Percentiles rank a stretch among this genome's conserved stretches.
Evolutionary conservation across 2,888 invertebrate species (phyloP).

Genomic region (Drosophila borealis): DNA sequence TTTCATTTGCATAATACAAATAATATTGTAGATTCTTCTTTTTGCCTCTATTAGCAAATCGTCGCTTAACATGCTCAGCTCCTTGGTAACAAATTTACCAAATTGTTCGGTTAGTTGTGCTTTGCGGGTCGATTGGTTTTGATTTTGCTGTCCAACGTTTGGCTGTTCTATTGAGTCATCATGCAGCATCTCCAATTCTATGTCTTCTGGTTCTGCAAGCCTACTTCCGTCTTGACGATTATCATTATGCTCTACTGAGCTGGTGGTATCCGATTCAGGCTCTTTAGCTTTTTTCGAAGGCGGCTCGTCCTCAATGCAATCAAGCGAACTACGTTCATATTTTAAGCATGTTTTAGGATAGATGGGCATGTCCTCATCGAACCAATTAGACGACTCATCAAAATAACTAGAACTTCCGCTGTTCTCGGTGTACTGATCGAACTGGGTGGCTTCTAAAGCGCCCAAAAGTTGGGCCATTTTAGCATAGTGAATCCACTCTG

Average conservation of each 20-base stretch:
- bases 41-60: constrained; percentile 56
- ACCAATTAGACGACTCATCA: constrained; percentile 21
- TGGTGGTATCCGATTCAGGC: neutral
- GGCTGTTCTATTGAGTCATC: neutral
- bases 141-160: neutral
- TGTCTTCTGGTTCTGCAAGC: neutral
- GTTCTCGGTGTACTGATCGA: constrained; percentile 4
- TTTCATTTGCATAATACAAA: constrained; percentile 48
- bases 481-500: constrained; percentile 41
- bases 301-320: neutral
- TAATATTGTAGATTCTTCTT: constrained; percentile 46
- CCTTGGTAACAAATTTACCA: constrained; percentile 51
- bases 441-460: neutral
- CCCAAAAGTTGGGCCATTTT: constrained; percentile 28
- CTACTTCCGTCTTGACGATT: neutral
- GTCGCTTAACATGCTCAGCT: constrained; percentile 40
- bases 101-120: constrained; percentile 36
- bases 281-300: neutral
- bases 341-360: neutral
- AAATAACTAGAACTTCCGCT: neutral
- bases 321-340: neutral
- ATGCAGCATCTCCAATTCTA: constrained; percentile 1
- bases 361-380: constrained; percentile 6
- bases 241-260: neutral
- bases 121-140: neutral